Evolutionary conservation across 2,797 vertebrate genomes (phyloP), one percentile per base, ranked within the genome.

Genomic region (Fistularia commersonii): DNA sequence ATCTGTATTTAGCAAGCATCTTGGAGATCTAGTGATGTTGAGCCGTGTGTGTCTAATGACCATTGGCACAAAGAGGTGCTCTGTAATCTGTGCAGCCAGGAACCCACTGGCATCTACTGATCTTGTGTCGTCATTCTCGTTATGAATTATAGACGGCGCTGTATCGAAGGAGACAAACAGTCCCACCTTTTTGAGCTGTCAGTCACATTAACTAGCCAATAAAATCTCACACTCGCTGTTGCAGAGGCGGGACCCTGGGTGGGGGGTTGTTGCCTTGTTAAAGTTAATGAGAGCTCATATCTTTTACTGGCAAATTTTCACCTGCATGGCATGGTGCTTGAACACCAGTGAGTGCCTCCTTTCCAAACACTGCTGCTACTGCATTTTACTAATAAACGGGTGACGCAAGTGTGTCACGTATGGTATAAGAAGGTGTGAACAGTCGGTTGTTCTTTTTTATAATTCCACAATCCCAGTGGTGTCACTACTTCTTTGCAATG

Each of bases 291-390:
- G 74, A 8, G 48, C 76, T 80, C 61, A 70, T 83, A 72, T 86
- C 76, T 77, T 85, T 84, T 76, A 85, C 80, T 78, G 81, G 82
- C 74, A 86, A 53, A 79, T 85, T 74, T 83, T 84, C 82, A 82
- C 81, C 81, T 84, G 66, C 74, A 52, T 71, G 64, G 67, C 60
- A 59, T 68, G 54, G 52, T 54, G 57, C 64, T 77, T 7, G 40
- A 74, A 74, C 64, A 23, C 48, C 8, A 14, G 12, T 46, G 36
- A 7, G 23, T 1, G 52, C 63, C 55, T 56, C 42, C 50, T 34
- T 58, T 81, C 76, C 76, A 74, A 69, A 62, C 1, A 15, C 61
- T 51, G 54, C 56, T 61, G 66, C 76, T 73, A 72, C 76, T 52
- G 64, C 67, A 34, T 64, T 70, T 73, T 32, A 50, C 57, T 76